Evolutionary conservation across 2,113 vertebrate genomes (phyloP).

Genomic region (Coptodon bakossiorum): DNA sequence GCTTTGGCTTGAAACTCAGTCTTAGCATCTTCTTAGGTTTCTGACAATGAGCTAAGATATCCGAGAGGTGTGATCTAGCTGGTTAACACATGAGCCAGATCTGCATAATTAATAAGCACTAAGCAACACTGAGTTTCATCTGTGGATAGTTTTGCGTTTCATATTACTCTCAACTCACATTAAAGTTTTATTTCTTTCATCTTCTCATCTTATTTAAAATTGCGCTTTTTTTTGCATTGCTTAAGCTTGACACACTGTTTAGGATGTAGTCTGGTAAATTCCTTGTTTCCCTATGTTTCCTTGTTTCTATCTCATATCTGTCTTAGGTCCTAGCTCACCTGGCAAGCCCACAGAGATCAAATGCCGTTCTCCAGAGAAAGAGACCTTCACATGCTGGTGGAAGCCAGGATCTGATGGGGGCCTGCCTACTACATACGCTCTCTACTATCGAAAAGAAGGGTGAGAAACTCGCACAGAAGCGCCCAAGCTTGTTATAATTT

Average conservation of each 20-base stretch:
- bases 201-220: neutral
- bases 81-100: neutral
- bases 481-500: neutral
- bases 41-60: neutral
- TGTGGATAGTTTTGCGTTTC: neutral
- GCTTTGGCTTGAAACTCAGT: neutral
- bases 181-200: neutral
- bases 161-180: neutral
- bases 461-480: conserved; percentile 46
- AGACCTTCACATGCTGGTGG: conserved; percentile 97
- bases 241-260: neutral
- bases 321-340: conserved; percentile 75
- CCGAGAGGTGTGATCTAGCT: neutral
- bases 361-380: conserved; percentile 87
- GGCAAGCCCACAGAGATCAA: conserved; percentile 77
- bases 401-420: conserved; percentile 79
- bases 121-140: neutral
- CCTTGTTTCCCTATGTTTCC: neutral
- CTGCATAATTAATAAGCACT: neutral
- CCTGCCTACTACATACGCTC: conserved; percentile 78
- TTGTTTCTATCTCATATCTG: neutral
- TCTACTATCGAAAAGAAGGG: conserved; percentile 85
- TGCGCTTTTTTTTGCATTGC: neutral
- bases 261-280: neutral
- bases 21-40: neutral